Evolutionary conservation across 2,888 invertebrate genomes (phyloP), one percentile per base, ranked within the genome.

Genomic region (Synergus umbraculus): DNA sequence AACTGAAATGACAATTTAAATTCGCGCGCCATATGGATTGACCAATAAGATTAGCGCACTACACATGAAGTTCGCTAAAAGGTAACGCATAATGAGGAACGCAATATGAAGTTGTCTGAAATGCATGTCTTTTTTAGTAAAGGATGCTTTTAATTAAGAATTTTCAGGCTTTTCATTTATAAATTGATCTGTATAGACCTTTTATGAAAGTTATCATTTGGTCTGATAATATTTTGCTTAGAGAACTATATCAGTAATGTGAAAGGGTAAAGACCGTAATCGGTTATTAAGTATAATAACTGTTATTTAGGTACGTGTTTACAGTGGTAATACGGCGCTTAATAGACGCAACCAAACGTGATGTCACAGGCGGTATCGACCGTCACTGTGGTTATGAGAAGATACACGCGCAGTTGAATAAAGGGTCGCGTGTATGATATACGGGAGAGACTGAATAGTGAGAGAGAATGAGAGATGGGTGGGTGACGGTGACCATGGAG

Each of bases 271-370:
- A 77, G 63, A 73, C 65, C 58, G 54, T 76, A 78, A 73, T 44
- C 77, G 76, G 67, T 46, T 77, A 78, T 80, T 85, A 85, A 87
- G 86, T 86, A 87, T 89, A 89, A 90, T 90, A 90, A 90, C 89
- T 83, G 90, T 90, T 90, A 90, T 90, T 90, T 22, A 89, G 85
- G 85, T 84, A 83, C 84, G 85, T 79, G 89, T 90, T 90, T 89
- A 90, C 90, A 88, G 87, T 89, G 87, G 88, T 90, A 89, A 89
- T 89, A 86, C 80, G 86, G 85, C 87, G 87, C 87, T 86, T 87
- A 88, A 89, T 86, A 85, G 87, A 77, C 76, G 77, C 13, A 49
- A 76, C 22, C 10, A 22, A 60, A 22, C 60, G 60, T 60, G 60
- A 60, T 60, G 60, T 60, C 22, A 60, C 60, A 22, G 12, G 22